Base-by-base conservation (phyloP, 2,888 invertebrate genomes). In the Hartigia nigra region DNA sequence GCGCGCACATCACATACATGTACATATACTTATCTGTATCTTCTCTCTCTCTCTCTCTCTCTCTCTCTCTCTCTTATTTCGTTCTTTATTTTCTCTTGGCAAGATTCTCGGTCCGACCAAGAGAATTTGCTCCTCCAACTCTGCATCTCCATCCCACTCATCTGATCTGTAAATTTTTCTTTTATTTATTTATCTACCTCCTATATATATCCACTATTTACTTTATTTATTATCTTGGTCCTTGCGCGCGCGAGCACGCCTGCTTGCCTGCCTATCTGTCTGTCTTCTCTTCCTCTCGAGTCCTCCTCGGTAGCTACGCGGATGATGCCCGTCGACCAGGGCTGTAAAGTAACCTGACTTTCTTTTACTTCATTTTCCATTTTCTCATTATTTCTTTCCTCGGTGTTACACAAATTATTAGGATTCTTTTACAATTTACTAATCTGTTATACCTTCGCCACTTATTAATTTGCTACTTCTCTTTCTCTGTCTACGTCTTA, bases 191-290 rank as follows among this genome's bases (percentile, higher is more conserved):
- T 80, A 70, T 39, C 76, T 70, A 80, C 55, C 80, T 77, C 81
- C 77, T 74, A 72, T 72, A 39, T 23, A 39, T 34, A 34, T 78
- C 80, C 82, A 81, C 78, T 81, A 81, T 83, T 83, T 83, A 83
- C 77, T 85, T 82, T 80, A 82, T 85, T 85, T 83, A 85, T 85
- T 85, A 82, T 80, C 82, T 82, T 79, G 82, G 80, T 3, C 55
- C 55, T 31, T 32, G 72, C 31, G 32, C 72, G 72, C 72, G 72
- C 34, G 72, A 72, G 72, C 72, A 72, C 34, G 72, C 34, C 72
- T 72, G 32, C 72, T 23, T 31, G 72, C 14, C 72, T 32, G 32
- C 12, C 72, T 72, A 31, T 72, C 77, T 77, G 76, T 69, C 72
- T 75, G 75, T 79, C 79, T 81, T 76, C 77, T 81, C 76, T 72